Evolutionary conservation across 2,797 vertebrate species (phyloP), one percentile per base, ranked within the genome.

Genomic region (Rhabdomys pumilio): DNA sequence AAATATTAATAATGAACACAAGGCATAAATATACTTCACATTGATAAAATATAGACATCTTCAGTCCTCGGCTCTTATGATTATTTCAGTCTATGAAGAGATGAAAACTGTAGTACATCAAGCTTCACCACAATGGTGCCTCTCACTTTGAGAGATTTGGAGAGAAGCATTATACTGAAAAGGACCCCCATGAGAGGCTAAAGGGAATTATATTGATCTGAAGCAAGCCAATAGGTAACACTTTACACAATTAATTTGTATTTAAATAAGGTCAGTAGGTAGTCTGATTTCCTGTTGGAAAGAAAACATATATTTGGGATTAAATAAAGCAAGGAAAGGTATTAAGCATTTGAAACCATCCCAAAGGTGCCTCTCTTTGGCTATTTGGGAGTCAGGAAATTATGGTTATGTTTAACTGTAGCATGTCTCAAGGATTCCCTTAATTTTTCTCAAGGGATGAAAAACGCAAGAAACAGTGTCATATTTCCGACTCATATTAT

Each of bases 361-460:
- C 89, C 82, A 97, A 75, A 97, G 98, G 89, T 85, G 80, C 96
- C 98, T 98, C 96, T 96, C 95, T 98, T 98, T 97, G 97, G 97
- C 97, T 97, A 90, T 97, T 89, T 96, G 91, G 81, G 91, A 89
- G 89, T 93, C 12, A 94, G 34, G 41, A 87, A 88, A 96, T 95
- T 96, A 85, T 97, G 81, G 81, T 92, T 98, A 97, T 98, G 90
- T 97, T 97, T 98, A 98, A 90, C 89, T 97, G 97, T 97, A 91
- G 26, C 84, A 96, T 89, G 89, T 97, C 88, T 97, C 88, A 93
- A 34, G 10, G 97, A 95, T 76, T 89, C 29, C 61, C 97, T 96
- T 97, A 92, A 90, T 94, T 86, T 13, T 96, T 10, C 84, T 20
- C 9, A 69, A 13, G 41, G 4, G 2, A 63, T 86, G 80, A 86